Conservation (phyloP, 2,888 invertebrate genomes). For the Eumacrocentrus americanus region DNA sequence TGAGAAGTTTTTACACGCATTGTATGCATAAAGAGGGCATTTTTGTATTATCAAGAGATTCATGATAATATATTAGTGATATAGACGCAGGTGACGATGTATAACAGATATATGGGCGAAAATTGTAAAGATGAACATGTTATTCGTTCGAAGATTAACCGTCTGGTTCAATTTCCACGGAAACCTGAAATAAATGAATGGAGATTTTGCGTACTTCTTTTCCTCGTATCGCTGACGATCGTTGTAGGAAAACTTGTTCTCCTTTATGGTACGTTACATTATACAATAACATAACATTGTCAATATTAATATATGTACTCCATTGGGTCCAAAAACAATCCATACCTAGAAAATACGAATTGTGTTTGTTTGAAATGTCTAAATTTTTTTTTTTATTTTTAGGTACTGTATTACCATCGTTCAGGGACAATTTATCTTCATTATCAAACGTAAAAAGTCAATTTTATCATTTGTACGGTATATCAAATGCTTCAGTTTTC, state of each 20-base stretch:
- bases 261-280: slow-evolving; percentile 44
- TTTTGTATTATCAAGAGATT: no score
- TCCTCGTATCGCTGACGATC: slow-evolving; percentile 43
- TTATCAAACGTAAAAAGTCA: not conserved
- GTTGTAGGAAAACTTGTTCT: slow-evolving; percentile 47
- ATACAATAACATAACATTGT: not conserved
- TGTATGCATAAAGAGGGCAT: no score
- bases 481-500: not conserved
- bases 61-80: not conserved
- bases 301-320: no score
- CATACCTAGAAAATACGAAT: not conserved
- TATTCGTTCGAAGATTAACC: not conserved
- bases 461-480: not conserved
- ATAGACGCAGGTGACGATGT: not conserved
- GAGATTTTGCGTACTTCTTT: slow-evolving; percentile 45
- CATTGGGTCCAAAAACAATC: not conserved
- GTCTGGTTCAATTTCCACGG: not conserved
- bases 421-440: not conserved
- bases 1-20: no score
- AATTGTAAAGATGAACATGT: not conserved
- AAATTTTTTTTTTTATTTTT: not conserved
- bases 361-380: no score
- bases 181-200: slow-evolving; percentile 45
- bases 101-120: not conserved
- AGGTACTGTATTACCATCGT: not conserved